phyloP scores from a whole-genome alignment of 2,888 invertebrate species.

The Heliconius sara region DNA sequence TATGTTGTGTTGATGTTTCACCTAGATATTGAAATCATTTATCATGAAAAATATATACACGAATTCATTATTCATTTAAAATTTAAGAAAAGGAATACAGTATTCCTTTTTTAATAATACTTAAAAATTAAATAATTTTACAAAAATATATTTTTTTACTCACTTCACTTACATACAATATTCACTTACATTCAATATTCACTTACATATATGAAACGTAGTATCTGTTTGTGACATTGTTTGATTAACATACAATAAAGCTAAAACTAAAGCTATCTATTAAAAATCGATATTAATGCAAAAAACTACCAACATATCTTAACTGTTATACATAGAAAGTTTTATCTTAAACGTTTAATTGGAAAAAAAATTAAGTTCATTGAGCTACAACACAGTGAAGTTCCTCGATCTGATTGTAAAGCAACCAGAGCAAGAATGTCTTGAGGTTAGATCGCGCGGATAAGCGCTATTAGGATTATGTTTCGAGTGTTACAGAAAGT shows the following conservation, averaged over 20 bases:
- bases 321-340: constrained; percentile 41
- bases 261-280: too few species aligned
- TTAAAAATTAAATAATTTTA: too few species aligned
- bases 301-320: constrained; percentile 18
- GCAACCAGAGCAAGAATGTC: constrained; percentile 61
- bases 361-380: constrained; percentile 57
- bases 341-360: constrained; percentile 22
- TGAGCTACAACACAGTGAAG: constrained; percentile 68
- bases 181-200: too few species aligned
- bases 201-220: too few species aligned
- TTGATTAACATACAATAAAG: not conserved
- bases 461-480: constrained; percentile 60
- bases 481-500: constrained; percentile 50
- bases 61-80: not conserved
- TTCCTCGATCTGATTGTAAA: constrained; percentile 70
- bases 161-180: too few species aligned
- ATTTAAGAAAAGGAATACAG: not conserved
- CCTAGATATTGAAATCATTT: too few species aligned
- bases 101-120: too few species aligned
- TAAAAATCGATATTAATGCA: not conserved
- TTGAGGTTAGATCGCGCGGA: constrained; percentile 65
- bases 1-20: too few species aligned
- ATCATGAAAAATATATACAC: too few species aligned
- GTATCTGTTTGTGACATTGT: too few species aligned
- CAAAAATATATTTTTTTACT: too few species aligned